Base-by-base conservation (phyloP, 2,888 invertebrate species). In the Cheilosia vulpina region DNA sequence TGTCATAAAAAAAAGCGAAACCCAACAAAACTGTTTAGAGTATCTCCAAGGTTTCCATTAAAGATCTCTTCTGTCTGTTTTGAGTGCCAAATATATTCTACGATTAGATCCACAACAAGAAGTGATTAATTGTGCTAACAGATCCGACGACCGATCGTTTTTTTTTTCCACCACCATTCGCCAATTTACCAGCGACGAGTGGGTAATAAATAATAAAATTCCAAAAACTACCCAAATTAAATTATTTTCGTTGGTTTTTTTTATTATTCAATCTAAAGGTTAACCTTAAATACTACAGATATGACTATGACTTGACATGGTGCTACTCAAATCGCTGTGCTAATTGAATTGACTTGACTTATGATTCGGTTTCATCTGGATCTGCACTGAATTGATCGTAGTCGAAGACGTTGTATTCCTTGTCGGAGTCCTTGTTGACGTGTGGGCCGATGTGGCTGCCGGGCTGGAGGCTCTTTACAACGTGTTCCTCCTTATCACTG, bases 371-470 rank as follows among this genome's bases (percentile, higher is more conserved):
- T 85, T 88, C 87, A n/a, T 87, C 88, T 19, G 91, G 90, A 82
- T 90, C 89, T 0, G 87, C 88, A 71, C 90, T 89, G 75, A 90
- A 90, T 19, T 89, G 88, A 87, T 91, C 91, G 72, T 91, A 91
- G 87, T 92, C 92, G 71, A 91, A 91, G 41, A 90, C 89, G 78
- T 91, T 91, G 90, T 91, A 91, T 43, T 85, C 85, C 77, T 90
- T 88, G 63, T 88, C 88, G 31, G 88, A 89, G 3, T 87, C 88
- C 3, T 88, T 24, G 45, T 85, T 85, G 27, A 85, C 81, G 21
- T 81, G 85, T 2, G 81, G 72, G 4, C 85, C 85, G 2, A 52
- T 52, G n/a, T 60, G 45, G 15, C 88, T 89, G 2, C 89, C 87
- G 2, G 91, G 89, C 75, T 87, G 65, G 1, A 90, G 88, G 7